Conservation (phyloP, 2,888 invertebrate genomes). For the Drosophila flavopinicola region DNA sequence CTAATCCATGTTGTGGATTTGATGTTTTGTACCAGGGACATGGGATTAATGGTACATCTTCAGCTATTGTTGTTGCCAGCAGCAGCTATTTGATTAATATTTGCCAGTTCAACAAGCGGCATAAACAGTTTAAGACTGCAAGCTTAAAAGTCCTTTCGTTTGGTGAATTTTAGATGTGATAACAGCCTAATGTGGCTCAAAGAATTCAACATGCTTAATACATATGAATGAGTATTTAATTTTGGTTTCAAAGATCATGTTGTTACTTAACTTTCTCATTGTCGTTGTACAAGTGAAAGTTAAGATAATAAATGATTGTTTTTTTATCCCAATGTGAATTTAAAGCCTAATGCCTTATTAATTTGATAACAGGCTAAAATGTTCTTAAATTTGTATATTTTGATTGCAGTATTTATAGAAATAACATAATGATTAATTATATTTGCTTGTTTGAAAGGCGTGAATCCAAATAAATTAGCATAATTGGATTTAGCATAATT, state of each 20-base stretch:
- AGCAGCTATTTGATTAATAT: constrained; percentile 9
- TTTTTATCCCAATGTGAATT: too few species aligned
- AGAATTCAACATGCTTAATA: background rate
- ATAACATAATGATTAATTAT: too few species aligned
- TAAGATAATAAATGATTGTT: too few species aligned
- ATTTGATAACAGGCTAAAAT: too few species aligned
- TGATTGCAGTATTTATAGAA: too few species aligned
- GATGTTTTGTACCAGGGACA: constrained; percentile 28
- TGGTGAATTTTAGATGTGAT: background rate
- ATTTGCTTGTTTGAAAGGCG: too few species aligned
- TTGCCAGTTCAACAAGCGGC: constrained; percentile 4
- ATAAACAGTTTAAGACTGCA: constrained; percentile 8
- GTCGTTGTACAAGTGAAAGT: too few species aligned
- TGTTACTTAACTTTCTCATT: constrained; percentile 2
- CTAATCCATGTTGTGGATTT: constrained; percentile 21
- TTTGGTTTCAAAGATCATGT: background rate
- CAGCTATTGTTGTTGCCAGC: background rate
- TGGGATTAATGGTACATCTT: constrained; percentile 28
- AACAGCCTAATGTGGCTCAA: background rate
- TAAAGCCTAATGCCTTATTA: too few species aligned
- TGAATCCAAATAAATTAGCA: too few species aligned
- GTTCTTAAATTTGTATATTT: too few species aligned
- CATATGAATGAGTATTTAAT: background rate
- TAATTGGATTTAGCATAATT: too few species aligned
- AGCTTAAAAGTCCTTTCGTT: constrained; percentile 1